Conservation (phyloP, 2,888 invertebrate species). For the Diadegma fenestrale region DNA sequence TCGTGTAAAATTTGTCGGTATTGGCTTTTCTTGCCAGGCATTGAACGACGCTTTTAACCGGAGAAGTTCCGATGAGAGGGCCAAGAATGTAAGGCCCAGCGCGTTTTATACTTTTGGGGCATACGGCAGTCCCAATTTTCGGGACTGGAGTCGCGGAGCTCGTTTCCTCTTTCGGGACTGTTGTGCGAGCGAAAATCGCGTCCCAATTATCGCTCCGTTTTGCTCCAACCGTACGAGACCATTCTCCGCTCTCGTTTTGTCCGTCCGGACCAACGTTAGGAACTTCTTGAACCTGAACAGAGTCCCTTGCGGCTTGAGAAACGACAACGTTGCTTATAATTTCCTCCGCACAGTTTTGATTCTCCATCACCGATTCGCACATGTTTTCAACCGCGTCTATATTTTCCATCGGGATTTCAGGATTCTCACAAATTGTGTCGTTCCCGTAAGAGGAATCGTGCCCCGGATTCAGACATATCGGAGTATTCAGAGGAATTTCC, state of each 20-base stretch:
- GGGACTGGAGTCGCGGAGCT: slow-evolving; percentile 85
- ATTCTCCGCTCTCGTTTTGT: slow-evolving; percentile 31
- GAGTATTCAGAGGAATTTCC: slow-evolving; percentile 42
- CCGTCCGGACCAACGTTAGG: slow-evolving; percentile 52
- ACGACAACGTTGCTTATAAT: slow-evolving; percentile 11
- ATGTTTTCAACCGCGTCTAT: slow-evolving; percentile 44
- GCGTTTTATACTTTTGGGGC: slow-evolving; percentile 86
- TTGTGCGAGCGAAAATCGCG: slow-evolving; percentile 46
- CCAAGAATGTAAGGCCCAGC: slow-evolving; percentile 90
- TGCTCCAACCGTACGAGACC: slow-evolving; percentile 22
- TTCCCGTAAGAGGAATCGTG: slow-evolving; percentile 59
- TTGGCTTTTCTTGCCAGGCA: slow-evolving; percentile 90
- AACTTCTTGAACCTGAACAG: slow-evolving; percentile 60
- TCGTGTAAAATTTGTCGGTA: slow-evolving; percentile 89
- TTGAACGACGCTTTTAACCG: slow-evolving; percentile 91
- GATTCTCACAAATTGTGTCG: slow-evolving; percentile 57
- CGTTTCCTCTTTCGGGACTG: slow-evolving; percentile 58
- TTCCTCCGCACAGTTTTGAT: slow-evolving; percentile 46
- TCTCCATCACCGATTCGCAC: slow-evolving; percentile 45
- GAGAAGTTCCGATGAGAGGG: slow-evolving; percentile 90
- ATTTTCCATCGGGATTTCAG: slow-evolving; percentile 56
- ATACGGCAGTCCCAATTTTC: slow-evolving; percentile 86
- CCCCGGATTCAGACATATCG: slow-evolving; percentile 57
- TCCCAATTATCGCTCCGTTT: slow-evolving; percentile 58
- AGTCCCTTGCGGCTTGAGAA: background rate